Evolutionary conservation across 2,113 vertebrate species (phyloP).

Genomic region (Gopherus evgoodei): DNA sequence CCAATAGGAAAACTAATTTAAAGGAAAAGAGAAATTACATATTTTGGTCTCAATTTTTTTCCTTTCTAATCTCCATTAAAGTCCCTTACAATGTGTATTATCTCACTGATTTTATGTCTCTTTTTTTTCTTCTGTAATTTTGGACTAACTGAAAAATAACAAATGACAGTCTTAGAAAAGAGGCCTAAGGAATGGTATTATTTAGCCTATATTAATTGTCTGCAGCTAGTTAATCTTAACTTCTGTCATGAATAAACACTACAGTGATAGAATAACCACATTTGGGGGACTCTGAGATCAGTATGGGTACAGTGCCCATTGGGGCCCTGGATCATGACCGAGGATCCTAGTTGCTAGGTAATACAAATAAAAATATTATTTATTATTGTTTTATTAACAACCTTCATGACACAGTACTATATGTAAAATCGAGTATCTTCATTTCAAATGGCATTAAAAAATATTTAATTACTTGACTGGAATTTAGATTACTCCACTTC

Average conservation of each 20-base stretch:
- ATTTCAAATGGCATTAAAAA: neutral
- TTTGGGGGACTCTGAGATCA: neutral
- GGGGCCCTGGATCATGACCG: neutral
- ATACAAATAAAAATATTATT: too few relatives aligned
- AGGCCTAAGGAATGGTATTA: neutral
- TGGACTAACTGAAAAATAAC: neutral
- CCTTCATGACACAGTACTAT: too few relatives aligned
- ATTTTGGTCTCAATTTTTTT: neutral
- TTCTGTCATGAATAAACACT: neutral
- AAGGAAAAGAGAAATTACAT: neutral
- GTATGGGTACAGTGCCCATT: neutral
- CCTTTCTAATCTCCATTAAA: neutral
- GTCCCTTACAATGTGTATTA: neutral
- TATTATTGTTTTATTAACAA: too few relatives aligned
- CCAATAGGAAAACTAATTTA: constrained; percentile 31
- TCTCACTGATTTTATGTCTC: neutral
- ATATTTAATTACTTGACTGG: neutral
- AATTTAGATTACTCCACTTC: too few relatives aligned
- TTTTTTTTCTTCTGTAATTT: neutral
- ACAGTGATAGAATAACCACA: neutral
- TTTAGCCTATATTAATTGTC: neutral
- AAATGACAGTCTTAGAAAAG: neutral
- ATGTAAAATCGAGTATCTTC: neutral
- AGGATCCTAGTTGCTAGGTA: neutral
- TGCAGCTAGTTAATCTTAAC: neutral